These are phyloP conservation scores for Silurus meridionalis DNA, from an alignment of 2,113 vertebrate species.

Conservation along the genomic window DNA sequence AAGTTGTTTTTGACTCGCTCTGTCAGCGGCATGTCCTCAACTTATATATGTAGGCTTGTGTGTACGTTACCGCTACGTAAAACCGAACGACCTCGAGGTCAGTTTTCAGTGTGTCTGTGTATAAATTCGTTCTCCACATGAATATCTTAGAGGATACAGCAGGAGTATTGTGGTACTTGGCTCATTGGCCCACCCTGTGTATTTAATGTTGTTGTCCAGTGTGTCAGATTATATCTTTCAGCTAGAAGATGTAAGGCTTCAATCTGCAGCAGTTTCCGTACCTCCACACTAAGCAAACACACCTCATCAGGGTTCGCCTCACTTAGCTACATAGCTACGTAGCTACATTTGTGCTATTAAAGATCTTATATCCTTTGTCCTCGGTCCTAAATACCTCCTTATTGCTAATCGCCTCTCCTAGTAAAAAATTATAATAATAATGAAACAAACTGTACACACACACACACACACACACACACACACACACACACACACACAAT, in stretches of 20 bases:
- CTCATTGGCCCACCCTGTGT: not conserved
- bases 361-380: not conserved
- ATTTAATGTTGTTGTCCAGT: not conserved
- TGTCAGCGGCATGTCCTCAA: constrained; percentile 22
- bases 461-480: too few species aligned
- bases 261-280: not conserved
- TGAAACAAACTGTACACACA: not conserved
- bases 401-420: not conserved
- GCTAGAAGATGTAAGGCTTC: not conserved
- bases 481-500: too few species aligned
- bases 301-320: not conserved
- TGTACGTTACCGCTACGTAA: constrained; percentile 39
- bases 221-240: not conserved
- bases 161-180: too few species aligned
- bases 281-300: not conserved
- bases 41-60: constrained; percentile 30
- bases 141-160: too few species aligned
- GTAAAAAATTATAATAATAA: not conserved
- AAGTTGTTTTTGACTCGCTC: constrained; percentile 43
- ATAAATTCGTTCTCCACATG: not conserved
- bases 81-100: constrained; percentile 36
- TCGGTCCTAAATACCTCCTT: not conserved
- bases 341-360: not conserved
- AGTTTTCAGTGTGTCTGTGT: constrained; percentile 13
- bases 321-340: not conserved